These are phyloP conservation scores for Peribatodes rhomboidaria DNA, from an alignment of 2,888 invertebrate genomes.

Conservation along the genomic window DNA sequence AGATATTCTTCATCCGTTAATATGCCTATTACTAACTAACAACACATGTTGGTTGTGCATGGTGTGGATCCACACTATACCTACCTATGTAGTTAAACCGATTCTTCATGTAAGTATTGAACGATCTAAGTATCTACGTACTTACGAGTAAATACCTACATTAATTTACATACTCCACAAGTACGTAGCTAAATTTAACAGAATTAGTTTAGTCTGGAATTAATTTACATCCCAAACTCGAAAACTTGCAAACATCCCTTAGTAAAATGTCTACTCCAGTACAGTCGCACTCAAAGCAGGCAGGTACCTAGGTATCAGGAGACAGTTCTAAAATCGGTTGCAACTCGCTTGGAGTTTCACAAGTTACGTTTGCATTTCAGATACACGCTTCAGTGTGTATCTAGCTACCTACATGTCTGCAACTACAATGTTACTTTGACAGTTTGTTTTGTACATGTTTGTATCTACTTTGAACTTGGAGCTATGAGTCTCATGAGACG, in stretches of 20 bases:
- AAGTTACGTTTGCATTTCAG: conserved; percentile 56
- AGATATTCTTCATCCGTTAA: too few relatives aligned
- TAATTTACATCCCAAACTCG: conserved; percentile 32
- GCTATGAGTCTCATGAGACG: conserved; percentile 46
- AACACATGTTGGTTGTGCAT: too few relatives aligned
- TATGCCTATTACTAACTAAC: too few relatives aligned
- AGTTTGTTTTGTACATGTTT: conserved; percentile 41
- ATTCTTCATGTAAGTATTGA: not conserved
- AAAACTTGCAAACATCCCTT: conserved; percentile 14
- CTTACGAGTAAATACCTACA: not conserved
- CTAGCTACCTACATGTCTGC: conserved; percentile 41
- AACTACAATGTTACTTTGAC: conserved; percentile 41
- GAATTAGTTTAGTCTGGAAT: conserved; percentile 37
- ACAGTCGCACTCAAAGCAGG: conserved; percentile 30
- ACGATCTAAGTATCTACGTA: not conserved
- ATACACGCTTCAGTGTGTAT: conserved; percentile 45
- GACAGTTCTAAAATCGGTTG: conserved; percentile 72
- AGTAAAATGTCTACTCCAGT: conserved; percentile 10
- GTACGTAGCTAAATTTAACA: not conserved
- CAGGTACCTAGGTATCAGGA: conserved; percentile 54
- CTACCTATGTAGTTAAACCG: too few relatives aligned
- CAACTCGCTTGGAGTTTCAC: conserved; percentile 61
- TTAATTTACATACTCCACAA: not conserved
- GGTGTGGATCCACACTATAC: too few relatives aligned
- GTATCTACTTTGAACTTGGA: conserved; percentile 47